Evolutionary conservation across 2,888 invertebrate genomes (phyloP), one percentile per base, ranked within the genome.

Genomic region (Rotaria sp.): DNA sequence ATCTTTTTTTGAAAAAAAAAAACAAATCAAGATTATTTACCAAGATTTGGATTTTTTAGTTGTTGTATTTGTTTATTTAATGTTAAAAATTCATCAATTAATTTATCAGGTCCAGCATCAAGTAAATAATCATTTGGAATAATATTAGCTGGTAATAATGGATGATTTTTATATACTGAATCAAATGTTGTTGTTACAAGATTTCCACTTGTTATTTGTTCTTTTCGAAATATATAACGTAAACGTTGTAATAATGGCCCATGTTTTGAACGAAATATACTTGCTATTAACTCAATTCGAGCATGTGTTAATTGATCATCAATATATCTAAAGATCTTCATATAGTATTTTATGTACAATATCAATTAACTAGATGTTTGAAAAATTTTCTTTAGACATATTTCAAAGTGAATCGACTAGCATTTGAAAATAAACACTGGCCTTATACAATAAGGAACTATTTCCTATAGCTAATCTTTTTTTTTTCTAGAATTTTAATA

Each of bases 251-350:
- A 80, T 15, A 80, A 80, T 26, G 80, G 45, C 13, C 80, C 80
- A 80, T 80, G 80, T 80, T 80, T 80, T 18, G 80, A 45, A 45
- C 45, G 80, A 45, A 80, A 80, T 45, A 80, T 80, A 41, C 26
- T 45, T 80, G 80, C 80, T 45, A 80, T 45, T 45, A 80, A 45
- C n/a, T 80, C 80, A 45, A 80, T 13, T 45, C 80, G 80, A 80
- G 80, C 80, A 80, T 80, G 80, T 8, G 80, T 80, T 80, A 80
- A 45, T 45, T 80, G 80, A 80, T 80, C 80, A 45, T 41, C 80
- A 41, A 80, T 45, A 45, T 80, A 80, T 80, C 80, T 67, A 67
- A 21, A 21, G 0, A 38, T n/a, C 0, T n/a, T 30, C 30, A 8
- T 30, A n/a, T 59, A 4, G 30, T 30, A 24, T 52, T 52, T 24